Base-by-base conservation (phyloP, 2,113 vertebrate genomes). In the Mirza zaza region DNA sequence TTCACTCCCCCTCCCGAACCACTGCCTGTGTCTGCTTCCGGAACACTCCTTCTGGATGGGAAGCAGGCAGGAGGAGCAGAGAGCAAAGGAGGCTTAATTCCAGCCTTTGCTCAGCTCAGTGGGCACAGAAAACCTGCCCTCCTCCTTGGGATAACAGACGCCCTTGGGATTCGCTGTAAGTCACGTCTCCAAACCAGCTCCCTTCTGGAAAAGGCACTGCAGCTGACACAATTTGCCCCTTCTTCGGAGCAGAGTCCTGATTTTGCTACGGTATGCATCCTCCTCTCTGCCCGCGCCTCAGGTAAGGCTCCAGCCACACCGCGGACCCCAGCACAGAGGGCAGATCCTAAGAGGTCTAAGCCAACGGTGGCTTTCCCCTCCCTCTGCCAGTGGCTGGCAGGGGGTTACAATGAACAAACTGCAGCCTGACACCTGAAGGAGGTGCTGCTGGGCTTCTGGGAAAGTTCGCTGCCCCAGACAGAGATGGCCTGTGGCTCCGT, bases 261-360 rank as follows among this genome's bases (percentile, higher is more conserved):
- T 39, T 86, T 52, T 68, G 55, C 63, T 42, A 36, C 11, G 79
- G 9, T 9, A 2, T 70, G 4, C 39, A 25, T 25, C 25, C 52
- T 79, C 5, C 3, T n/a, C 36, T 11, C 12, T 3, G 14, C 6
- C 2, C 20, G n/a, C 57, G 32, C 45, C 76, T 76, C 48, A 90
- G 34, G 29, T 50, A 68, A 55, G 55, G 55, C 20, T 57, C 55
- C 20, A 21, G 32, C 10, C 39, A 39, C 39, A 32, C 7, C 5
- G 5, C 14, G 3, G 18, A 4, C 12, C 27, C 36, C 36, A 7
- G 11, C 3, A 6, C 57, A 20, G 1, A 61, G n/a, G 6, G 10
- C 13, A 48, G 39, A 71, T 65, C 32, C 65, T 39, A 3, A 81
- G 39, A 68, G 12, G 34, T 42, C 36, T 48, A 29, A 23, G 8